phyloP scores from a whole-genome alignment of 2,797 vertebrate species.

The Melanotaenia trifasciata region DNA sequence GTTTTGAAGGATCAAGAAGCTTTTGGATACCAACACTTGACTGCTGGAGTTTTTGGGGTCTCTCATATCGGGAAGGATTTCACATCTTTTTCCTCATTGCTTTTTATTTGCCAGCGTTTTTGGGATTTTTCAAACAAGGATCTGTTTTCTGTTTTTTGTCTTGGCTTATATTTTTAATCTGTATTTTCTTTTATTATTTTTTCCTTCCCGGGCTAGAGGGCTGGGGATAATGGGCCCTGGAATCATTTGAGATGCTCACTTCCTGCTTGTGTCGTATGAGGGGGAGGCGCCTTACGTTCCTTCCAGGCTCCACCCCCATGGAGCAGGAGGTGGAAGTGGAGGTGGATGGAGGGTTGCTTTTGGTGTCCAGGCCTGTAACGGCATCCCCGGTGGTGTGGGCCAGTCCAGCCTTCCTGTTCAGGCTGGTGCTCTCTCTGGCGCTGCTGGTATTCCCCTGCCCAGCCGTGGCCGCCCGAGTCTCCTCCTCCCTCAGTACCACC shows the following conservation, averaged over 20 bases:
- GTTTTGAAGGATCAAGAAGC: conserved; percentile 62
- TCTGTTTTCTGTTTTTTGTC: conserved; percentile 60
- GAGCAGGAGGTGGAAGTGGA: conserved; percentile 72
- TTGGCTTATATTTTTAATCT: conserved; percentile 60
- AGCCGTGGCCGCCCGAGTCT: conserved; percentile 90
- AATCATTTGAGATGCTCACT: conserved; percentile 84
- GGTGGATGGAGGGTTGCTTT: conserved; percentile 62
- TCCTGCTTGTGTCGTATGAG: conserved; percentile 80
- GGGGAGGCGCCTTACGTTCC: conserved; percentile 79
- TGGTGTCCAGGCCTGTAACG: conserved; percentile 60
- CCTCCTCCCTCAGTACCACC: conserved; percentile 94
- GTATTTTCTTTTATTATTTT: conserved; percentile 37
- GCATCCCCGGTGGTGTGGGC: conserved; percentile 76
- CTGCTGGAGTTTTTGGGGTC: conserved; percentile 70
- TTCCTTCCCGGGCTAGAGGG: conserved; percentile 63
- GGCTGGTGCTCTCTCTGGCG: conserved; percentile 80
- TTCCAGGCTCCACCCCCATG: conserved; percentile 69
- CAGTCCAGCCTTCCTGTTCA: conserved; percentile 77
- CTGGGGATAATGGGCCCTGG: conserved; percentile 80
- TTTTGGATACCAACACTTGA: conserved; percentile 71
- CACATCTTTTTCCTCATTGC: conserved; percentile 22
- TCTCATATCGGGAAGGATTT: conserved; percentile 68
- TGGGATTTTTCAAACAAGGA: conserved; percentile 70
- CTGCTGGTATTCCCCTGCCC: conserved; percentile 86
- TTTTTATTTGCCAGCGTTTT: conserved; percentile 53